Percentiles rank a stretch among this genome's conserved stretches.
Conservation (phyloP, 2,888 invertebrate species). For the Parnassius smintheus region DNA sequence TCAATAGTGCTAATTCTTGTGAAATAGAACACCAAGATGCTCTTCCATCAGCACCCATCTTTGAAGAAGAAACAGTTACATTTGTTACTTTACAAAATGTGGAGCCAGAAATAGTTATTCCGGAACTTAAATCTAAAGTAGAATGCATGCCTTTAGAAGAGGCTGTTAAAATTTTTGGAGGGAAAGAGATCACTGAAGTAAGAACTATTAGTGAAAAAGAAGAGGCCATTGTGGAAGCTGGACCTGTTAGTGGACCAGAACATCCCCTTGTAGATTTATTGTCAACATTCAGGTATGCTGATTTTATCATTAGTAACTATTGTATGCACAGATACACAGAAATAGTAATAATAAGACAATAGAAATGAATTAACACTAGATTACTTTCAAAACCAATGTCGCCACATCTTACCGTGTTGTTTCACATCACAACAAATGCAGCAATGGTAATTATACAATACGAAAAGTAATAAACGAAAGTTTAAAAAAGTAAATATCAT, state of each 20-base stretch:
- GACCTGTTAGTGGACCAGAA: constrained; percentile 57
- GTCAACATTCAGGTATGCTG: constrained; percentile 61
- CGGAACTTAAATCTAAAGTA: constrained; percentile 39
- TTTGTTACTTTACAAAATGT: constrained; percentile 9
- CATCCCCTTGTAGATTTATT: constrained; percentile 70
- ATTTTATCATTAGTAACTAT: too few species aligned
- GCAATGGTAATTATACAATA: too few species aligned
- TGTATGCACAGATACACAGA: too few species aligned
- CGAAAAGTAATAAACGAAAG: too few species aligned
- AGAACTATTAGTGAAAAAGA: constrained; percentile 62
- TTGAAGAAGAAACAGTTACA: constrained; percentile 40
- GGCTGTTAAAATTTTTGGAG: constrained; percentile 57
- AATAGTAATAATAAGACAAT: too few species aligned
- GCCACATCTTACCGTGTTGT: too few species aligned
- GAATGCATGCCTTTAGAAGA: constrained; percentile 60
- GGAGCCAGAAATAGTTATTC: constrained; percentile 14
- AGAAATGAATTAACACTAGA: too few species aligned
- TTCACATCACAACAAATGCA: too few species aligned
- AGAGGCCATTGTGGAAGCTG: constrained; percentile 61
- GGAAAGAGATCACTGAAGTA: constrained; percentile 58
- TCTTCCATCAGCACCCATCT: constrained; percentile 62
- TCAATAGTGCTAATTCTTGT: background rate
- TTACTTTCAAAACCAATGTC: too few species aligned
- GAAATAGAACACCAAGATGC: constrained; percentile 28
- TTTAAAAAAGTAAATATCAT: too few species aligned